These are phyloP conservation scores for Calvadosia cruxmelitensis DNA, from an alignment of 30 jellyfish, hydroid and myxozoan species.

Conservation along the genomic window DNA sequence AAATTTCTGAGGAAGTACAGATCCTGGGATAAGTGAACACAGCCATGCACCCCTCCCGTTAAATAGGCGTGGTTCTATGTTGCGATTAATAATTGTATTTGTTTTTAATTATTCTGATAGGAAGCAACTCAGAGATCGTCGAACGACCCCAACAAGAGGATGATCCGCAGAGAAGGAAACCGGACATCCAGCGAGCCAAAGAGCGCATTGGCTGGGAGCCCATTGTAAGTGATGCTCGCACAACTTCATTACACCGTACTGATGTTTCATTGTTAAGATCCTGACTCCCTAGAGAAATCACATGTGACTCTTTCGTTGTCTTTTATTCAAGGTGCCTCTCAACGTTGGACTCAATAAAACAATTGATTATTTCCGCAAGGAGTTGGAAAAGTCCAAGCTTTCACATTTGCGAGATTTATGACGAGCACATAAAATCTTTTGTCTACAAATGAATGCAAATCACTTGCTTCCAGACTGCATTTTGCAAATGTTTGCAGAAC, in stretches of 20 bases:
- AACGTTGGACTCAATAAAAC: slow-evolving; percentile 50
- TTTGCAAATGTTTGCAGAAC: too few relatives aligned
- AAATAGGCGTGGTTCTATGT: too few relatives aligned
- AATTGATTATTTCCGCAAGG: slow-evolving; percentile 56
- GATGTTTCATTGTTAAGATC: too few relatives aligned
- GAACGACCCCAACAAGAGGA: slow-evolving; percentile 61
- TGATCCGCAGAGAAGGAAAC: slow-evolving; percentile 95
- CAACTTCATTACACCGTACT: not conserved
- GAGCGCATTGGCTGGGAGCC: slow-evolving; percentile 85
- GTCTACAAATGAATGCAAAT: too few relatives aligned
- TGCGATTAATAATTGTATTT: too few relatives aligned
- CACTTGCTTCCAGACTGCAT: too few relatives aligned
- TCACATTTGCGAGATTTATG: slow-evolving; percentile 18
- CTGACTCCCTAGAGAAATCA: not conserved
- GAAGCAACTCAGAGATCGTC: slow-evolving; percentile 64
- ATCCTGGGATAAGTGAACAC: too few relatives aligned
- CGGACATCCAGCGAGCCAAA: slow-evolving; percentile 77
- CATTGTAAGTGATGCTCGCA: slow-evolving; percentile 33
- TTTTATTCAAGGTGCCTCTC: slow-evolving; percentile 44
- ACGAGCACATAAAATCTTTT: not conserved
- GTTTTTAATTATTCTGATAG: slow-evolving; percentile 6
- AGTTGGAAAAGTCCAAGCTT: slow-evolving; percentile 15
- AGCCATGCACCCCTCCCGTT: too few relatives aligned
- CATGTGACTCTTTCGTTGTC: not conserved
- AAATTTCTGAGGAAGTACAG: too few relatives aligned